phyloP scores from a whole-genome alignment of 2,113 vertebrate species.

The Oryzias curvinotus region DNA sequence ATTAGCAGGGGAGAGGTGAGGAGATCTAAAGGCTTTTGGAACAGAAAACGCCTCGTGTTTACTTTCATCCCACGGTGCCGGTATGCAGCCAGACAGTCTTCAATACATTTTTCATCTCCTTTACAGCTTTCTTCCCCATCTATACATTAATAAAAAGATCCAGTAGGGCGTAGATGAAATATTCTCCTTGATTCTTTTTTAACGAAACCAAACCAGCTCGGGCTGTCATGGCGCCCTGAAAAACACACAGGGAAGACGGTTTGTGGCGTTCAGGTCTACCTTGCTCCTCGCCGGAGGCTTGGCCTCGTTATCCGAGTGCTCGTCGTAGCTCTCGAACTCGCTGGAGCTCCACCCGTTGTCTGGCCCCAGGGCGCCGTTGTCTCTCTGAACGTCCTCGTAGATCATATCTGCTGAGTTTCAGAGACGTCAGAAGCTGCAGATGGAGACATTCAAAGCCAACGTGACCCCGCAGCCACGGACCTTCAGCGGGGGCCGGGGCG shows the following conservation, averaged over 20 bases:
- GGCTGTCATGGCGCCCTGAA: slow-evolving; percentile 5
- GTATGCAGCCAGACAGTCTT: slow-evolving; percentile 31
- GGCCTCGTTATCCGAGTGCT: slow-evolving; percentile 85
- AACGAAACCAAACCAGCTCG: slow-evolving; percentile 25
- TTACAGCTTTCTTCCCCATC: slow-evolving; percentile 40
- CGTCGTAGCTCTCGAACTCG: slow-evolving; percentile 96
- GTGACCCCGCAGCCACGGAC: slow-evolving; percentile 63
- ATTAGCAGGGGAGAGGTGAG: slow-evolving; percentile 29
- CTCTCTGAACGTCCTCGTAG: slow-evolving; percentile 83
- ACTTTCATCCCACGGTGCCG: slow-evolving; percentile 48
- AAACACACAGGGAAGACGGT: slow-evolving; percentile 5
- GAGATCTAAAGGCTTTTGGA: slow-evolving; percentile 44
- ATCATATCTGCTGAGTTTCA: slow-evolving; percentile 71
- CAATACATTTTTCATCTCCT: slow-evolving; percentile 43
- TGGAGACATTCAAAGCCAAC: background rate
- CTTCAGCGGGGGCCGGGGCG: slow-evolving; percentile 71
- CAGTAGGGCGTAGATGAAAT: slow-evolving; percentile 32
- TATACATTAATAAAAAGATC: slow-evolving; percentile 48
- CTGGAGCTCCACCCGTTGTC: slow-evolving; percentile 95
- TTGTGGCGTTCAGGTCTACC: slow-evolving; percentile 53
- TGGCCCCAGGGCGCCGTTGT: slow-evolving; percentile 39
- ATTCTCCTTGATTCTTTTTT: slow-evolving; percentile 41
- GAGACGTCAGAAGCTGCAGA: slow-evolving; percentile 4
- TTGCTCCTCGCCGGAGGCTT: slow-evolving; percentile 73
- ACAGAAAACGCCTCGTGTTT: slow-evolving; percentile 46